Evolutionary conservation across 2,888 invertebrate genomes (phyloP).

Genomic region (Megastigmus dorsalis): DNA sequence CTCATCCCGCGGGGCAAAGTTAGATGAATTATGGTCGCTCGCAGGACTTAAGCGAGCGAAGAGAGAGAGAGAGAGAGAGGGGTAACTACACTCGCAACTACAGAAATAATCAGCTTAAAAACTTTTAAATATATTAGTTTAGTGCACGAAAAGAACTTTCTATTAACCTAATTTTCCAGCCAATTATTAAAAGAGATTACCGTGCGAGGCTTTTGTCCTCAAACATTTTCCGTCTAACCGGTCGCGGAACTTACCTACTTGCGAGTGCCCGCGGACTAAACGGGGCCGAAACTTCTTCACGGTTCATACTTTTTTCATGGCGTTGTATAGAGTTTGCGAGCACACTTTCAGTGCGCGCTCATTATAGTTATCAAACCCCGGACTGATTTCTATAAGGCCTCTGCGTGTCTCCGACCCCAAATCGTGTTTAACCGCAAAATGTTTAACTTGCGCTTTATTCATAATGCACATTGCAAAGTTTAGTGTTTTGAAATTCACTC

Average conservation of each 20-base stretch:
- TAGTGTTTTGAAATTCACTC: too few relatives aligned
- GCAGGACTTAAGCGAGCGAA: neutral
- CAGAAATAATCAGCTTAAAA: slow-evolving; percentile 48
- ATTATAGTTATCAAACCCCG: neutral
- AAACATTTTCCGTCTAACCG: slow-evolving; percentile 4
- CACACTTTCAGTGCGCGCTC: neutral
- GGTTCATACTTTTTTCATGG: neutral
- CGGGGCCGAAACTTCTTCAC: neutral
- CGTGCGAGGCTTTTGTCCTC: slow-evolving; percentile 25
- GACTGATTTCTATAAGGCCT: too few relatives aligned
- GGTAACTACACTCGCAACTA: slow-evolving; percentile 27
- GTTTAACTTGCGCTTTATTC: too few relatives aligned
- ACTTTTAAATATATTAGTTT: slow-evolving; percentile 44
- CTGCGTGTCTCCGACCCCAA: too few relatives aligned
- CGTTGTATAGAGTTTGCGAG: neutral
- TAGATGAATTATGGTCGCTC: neutral
- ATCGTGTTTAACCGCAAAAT: too few relatives aligned
- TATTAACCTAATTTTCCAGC: slow-evolving; percentile 49
- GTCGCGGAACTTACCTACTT: slow-evolving; percentile 22
- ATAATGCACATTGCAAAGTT: too few relatives aligned
- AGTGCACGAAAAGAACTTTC: slow-evolving; percentile 34
- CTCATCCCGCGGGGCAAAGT: neutral
- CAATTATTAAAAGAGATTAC: slow-evolving; percentile 45
- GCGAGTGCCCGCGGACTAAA: neutral
- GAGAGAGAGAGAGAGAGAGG: too few relatives aligned